A percentile compares a stretch with the other conserved stretches of the same genome.
phyloP scores from a whole-genome alignment of 2,888 invertebrate species.

The Elmis aenea region DNA sequence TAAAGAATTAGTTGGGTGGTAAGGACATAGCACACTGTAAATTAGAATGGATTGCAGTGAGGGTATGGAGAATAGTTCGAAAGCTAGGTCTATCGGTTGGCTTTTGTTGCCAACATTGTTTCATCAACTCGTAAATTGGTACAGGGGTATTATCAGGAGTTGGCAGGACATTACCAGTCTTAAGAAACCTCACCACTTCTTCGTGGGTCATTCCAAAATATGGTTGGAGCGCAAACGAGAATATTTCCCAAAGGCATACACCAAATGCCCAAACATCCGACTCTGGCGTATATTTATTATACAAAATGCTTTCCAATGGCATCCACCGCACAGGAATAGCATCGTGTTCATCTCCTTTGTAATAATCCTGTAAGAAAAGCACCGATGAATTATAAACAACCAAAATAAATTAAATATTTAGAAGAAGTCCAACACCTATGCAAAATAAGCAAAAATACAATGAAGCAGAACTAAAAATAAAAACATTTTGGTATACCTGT shows the following conservation, averaged over 20 bases:
- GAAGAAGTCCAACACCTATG: conserved; percentile 1
- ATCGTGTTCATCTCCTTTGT: conserved; percentile 92
- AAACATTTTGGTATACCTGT: conserved; percentile 49
- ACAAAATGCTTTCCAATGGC: conserved; percentile 93
- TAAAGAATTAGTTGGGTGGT: too few species aligned
- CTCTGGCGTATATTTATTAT: conserved; percentile 93
- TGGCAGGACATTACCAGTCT: conserved; percentile 85
- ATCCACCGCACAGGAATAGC: conserved; percentile 98
- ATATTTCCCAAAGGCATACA: conserved; percentile 95
- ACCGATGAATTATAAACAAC: conserved; percentile 5
- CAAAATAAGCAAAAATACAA: conserved; percentile 4
- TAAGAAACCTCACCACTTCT: conserved; percentile 91
- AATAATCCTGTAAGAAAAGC: conserved; percentile 62
- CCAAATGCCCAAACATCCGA: conserved; percentile 98
- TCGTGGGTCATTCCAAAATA: conserved; percentile 97
- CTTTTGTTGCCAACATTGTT: conserved; percentile 86
- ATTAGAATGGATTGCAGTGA: conserved; percentile 45
- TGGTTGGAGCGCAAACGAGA: conserved; percentile 92
- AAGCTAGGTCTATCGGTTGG: conserved; percentile 84
- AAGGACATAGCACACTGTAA: too few species aligned
- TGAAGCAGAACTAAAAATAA: conserved; percentile 3
- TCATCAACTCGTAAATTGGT: conserved; percentile 87
- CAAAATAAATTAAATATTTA: conserved; percentile 1
- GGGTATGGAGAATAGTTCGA: conserved; percentile 70
- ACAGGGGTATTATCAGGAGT: conserved; percentile 88